Conservation (phyloP, 2,113 vertebrate species). For the Lucifuga dentata region DNA sequence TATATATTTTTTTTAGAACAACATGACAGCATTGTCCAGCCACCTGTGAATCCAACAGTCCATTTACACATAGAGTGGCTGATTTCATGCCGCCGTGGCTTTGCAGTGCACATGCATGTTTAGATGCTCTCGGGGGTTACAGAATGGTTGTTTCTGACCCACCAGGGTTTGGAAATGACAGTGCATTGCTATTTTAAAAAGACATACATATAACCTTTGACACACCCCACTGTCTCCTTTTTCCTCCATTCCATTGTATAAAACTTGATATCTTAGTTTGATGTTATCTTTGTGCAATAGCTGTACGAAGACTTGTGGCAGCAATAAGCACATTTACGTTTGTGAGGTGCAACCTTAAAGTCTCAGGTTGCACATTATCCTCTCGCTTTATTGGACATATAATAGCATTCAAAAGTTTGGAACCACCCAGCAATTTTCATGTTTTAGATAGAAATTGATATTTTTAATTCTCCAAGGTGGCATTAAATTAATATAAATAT, state of each 20-base stretch:
- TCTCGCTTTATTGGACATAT: too few relatives aligned
- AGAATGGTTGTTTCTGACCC: slow-evolving; percentile 68
- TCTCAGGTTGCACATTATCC: too few relatives aligned
- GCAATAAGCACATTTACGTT: slow-evolving; percentile 45
- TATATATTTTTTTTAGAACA: slow-evolving; percentile 39
- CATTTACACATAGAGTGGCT: slow-evolving; percentile 82
- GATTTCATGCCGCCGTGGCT: slow-evolving; percentile 77
- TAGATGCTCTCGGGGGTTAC: slow-evolving; percentile 67
- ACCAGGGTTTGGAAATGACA: slow-evolving; percentile 65
- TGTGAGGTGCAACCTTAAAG: slow-evolving; percentile 30
- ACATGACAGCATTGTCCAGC: slow-evolving; percentile 61
- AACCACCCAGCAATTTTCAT: too few relatives aligned
- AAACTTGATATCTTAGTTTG: slow-evolving; percentile 38
- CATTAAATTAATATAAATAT: too few relatives aligned
- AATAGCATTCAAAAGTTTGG: too few relatives aligned
- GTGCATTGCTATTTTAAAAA: slow-evolving; percentile 57
- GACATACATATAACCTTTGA: slow-evolving; percentile 62
- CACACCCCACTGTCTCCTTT: slow-evolving; percentile 9
- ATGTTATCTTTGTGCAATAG: slow-evolving; percentile 25
- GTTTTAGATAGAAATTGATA: too few relatives aligned
- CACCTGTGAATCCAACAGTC: slow-evolving; percentile 68
- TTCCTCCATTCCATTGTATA: slow-evolving; percentile 7
- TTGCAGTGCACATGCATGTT: slow-evolving; percentile 43
- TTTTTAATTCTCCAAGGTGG: too few relatives aligned
- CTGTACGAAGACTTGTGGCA: slow-evolving; percentile 52